Evolutionary conservation across 2,888 invertebrate genomes (phyloP).

Genomic region (Troglohyphantes excavatus): DNA sequence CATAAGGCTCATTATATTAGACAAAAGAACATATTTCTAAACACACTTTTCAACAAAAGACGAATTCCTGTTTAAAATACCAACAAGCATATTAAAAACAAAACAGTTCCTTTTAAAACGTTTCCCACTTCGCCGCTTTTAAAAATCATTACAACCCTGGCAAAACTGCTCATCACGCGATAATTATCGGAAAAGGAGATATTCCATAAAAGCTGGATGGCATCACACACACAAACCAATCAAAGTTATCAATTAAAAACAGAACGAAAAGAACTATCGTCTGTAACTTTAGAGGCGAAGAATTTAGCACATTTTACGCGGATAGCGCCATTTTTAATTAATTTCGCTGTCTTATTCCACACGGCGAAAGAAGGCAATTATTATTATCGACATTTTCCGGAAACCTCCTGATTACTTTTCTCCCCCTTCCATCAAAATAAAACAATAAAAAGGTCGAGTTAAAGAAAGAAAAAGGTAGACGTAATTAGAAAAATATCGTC

Average conservation of each 20-base stretch:
- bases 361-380: constrained; percentile 63
- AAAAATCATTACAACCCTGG: constrained; percentile 53
- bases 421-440: constrained; percentile 52
- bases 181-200: constrained; percentile 76
- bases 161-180: constrained; percentile 67
- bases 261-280: constrained; percentile 50
- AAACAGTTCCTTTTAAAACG: constrained; percentile 56
- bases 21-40: no score
- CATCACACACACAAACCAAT: constrained; percentile 67
- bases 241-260: constrained; percentile 78
- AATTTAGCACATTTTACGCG: constrained; percentile 74
- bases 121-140: constrained; percentile 51
- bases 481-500: constrained; percentile 77
- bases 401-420: constrained; percentile 70
- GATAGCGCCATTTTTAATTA: constrained; percentile 71
- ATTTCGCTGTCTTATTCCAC: constrained; percentile 43
- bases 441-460: constrained; percentile 46
- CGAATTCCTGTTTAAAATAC: not conserved
- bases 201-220: constrained; percentile 66
- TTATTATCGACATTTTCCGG: constrained; percentile 74
- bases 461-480: constrained; percentile 41
- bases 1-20: no score
- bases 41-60: no score
- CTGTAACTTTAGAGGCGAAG: constrained; percentile 78
- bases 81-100: not conserved